These are phyloP conservation scores for Muscicapa striata DNA, from an alignment of 2,797 vertebrate species.

Conservation along the genomic window DNA sequence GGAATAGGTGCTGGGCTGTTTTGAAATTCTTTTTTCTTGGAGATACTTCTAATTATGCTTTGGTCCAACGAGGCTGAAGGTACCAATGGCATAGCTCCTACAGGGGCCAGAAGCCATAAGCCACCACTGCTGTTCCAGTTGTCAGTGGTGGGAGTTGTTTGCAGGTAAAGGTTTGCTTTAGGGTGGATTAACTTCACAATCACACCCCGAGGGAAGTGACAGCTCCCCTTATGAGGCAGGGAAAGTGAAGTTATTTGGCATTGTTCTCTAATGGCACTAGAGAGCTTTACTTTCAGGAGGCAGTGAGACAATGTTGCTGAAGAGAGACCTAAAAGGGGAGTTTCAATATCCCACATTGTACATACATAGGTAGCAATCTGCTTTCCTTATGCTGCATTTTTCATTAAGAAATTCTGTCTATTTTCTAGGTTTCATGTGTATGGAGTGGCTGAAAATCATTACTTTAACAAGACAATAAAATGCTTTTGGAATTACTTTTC, in stretches of 20 bases:
- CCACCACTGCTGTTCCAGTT: accelerated
- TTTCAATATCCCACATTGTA: background rate
- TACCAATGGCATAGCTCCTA: background rate
- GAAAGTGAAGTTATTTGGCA: background rate
- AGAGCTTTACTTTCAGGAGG: background rate
- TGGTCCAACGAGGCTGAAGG: background rate
- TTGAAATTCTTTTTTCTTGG: background rate
- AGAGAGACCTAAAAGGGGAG: background rate
- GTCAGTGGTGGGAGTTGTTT: background rate
- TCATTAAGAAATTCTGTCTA: background rate
- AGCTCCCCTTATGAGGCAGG: background rate
- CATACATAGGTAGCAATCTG: background rate
- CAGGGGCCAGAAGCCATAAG: background rate
- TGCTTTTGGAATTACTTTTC: background rate
- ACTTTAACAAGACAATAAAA: background rate
- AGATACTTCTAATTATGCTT: background rate
- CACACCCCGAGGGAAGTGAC: background rate
- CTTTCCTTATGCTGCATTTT: background rate
- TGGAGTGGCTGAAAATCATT: background rate
- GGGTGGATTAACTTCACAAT: background rate
- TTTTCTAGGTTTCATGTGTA: background rate
- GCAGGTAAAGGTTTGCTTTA: background rate
- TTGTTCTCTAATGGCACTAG: background rate
- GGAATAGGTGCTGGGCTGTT: background rate
- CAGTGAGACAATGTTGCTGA: background rate